Percentiles rank a stretch among this genome's conserved stretches.
Conservation (phyloP, 2,797 vertebrate species). For the Alosa sapidissima region DNA sequence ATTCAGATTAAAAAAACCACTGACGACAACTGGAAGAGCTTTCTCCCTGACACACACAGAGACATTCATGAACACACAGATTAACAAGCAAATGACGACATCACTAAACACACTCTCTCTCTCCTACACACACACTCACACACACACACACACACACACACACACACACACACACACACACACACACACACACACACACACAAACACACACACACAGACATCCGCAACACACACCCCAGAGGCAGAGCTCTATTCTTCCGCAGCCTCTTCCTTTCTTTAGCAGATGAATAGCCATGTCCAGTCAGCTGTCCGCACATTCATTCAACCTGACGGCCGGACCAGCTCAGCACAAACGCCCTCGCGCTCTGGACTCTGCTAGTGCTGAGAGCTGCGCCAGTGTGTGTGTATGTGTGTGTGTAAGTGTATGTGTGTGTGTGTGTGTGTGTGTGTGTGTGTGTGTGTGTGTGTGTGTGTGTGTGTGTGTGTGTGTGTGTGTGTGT, state of each 20-base stretch:
- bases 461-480: not conserved
- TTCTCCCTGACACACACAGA: constrained; percentile 23
- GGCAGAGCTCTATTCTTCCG: constrained; percentile 70
- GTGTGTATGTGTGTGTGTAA: constrained; percentile 26
- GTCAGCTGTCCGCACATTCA: constrained; percentile 82
- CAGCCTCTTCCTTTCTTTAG: constrained; percentile 74
- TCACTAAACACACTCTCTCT: not conserved
- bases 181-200: not conserved
- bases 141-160: not conserved
- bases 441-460: constrained; percentile 28
- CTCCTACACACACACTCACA: not conserved
- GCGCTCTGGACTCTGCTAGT: constrained; percentile 71
- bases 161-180: not conserved
- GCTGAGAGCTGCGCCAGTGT: constrained; percentile 37
- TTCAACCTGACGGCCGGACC: constrained; percentile 80
- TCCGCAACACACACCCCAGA: constrained; percentile 71
- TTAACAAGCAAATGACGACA: constrained; percentile 36
- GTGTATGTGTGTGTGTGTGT: not conserved
- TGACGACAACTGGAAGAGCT: not conserved
- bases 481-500: not conserved
- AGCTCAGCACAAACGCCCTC: constrained; percentile 83
- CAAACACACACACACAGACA: constrained; percentile 59
- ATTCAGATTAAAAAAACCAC: not conserved
- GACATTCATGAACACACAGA: constrained; percentile 38
- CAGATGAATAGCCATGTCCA: constrained; percentile 82